Conservation (phyloP, 2,113 vertebrate species). For the Nyctereutes procyonoides region DNA sequence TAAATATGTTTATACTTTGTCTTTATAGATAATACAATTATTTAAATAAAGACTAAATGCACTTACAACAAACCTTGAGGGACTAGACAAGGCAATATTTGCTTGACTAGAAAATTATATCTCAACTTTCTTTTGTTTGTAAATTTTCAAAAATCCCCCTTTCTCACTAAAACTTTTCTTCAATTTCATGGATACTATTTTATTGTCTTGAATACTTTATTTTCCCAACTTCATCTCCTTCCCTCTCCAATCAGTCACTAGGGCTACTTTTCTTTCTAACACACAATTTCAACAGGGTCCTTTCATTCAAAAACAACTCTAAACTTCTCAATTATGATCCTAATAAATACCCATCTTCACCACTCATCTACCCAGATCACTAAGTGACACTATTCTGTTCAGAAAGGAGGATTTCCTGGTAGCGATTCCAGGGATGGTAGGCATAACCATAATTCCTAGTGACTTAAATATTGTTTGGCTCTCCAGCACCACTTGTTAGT, state of each 20-base stretch:
- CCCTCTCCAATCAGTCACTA: not conserved
- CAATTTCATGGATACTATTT: not conserved
- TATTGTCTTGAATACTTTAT: not conserved
- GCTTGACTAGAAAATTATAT: not conserved
- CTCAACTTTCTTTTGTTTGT: not conserved
- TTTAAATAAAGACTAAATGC: not conserved
- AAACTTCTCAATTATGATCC: not conserved
- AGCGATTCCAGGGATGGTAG: not conserved
- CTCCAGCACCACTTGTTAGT: not conserved
- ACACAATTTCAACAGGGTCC: not conserved
- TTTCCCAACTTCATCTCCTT: not conserved
- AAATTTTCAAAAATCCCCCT: conserved; percentile 1
- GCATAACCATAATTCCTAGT: not conserved
- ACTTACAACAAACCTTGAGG: not conserved
- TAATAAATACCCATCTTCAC: not conserved
- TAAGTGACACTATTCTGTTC: not conserved
- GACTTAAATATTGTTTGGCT: not conserved
- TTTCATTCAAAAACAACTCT: not conserved
- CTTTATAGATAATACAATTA: not conserved
- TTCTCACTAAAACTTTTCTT: not conserved
- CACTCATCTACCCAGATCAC: not conserved
- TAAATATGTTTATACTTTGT: not conserved
- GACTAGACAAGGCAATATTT: not conserved
- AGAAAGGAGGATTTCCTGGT: not conserved
- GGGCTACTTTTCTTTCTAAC: not conserved